phyloP scores from a whole-genome alignment of 2,797 vertebrate species.

The Myripristis murdjan region DNA sequence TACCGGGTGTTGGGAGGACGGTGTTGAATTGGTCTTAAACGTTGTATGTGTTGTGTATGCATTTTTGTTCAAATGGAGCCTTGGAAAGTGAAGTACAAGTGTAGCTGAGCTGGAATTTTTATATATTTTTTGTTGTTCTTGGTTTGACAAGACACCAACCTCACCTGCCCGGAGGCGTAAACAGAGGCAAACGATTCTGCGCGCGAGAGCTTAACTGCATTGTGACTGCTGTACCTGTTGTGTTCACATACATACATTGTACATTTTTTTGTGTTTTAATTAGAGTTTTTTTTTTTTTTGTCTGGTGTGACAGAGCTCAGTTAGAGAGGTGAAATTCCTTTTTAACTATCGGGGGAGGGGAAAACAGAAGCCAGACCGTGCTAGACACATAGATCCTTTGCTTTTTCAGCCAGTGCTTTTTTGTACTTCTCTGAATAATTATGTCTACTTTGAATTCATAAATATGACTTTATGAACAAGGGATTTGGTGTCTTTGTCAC shows the following conservation, averaged over 20 bases:
- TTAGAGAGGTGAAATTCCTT: neutral
- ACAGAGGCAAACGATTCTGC: neutral
- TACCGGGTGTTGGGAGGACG: conserved; percentile 38
- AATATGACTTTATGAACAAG: neutral
- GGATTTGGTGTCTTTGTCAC: neutral
- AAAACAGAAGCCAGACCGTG: neutral
- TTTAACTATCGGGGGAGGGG: conserved; percentile 2
- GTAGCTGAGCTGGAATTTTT: neutral
- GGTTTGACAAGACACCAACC: neutral
- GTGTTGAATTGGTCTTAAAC: conserved; percentile 36
- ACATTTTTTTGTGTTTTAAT: conserved; percentile 14
- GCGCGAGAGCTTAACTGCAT: neutral
- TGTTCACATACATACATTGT: neutral
- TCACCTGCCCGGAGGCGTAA: neutral
- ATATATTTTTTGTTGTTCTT: neutral
- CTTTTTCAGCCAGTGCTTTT: neutral
- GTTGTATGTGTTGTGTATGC: neutral
- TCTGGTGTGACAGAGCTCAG: conserved; percentile 8
- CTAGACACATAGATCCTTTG: neutral
- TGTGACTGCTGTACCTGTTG: neutral
- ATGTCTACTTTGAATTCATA: neutral
- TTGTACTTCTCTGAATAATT: too few relatives aligned
- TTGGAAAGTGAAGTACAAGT: neutral
- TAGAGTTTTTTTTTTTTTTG: conserved; percentile 5
- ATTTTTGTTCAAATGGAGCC: neutral